Evolutionary conservation across 2,888 invertebrate species (phyloP), one percentile per base, ranked within the genome.

Genomic region (Strigamia maritima): DNA sequence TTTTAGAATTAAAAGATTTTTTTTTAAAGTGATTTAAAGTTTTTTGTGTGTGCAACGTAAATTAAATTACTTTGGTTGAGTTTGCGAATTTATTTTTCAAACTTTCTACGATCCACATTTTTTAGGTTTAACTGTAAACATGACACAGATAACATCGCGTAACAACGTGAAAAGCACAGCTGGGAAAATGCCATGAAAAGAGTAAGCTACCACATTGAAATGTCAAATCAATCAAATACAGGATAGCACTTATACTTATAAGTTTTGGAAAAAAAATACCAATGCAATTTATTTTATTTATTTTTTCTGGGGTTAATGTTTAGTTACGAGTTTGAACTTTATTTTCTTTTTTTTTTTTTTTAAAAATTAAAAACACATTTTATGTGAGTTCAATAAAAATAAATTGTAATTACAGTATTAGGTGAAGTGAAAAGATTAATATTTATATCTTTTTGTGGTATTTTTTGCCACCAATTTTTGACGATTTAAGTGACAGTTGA

Each of bases 111-210:
- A 38, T 6, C 14, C 44, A 44, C 19, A 19, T 54, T 54, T 54
- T 6, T 3, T 1, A 54, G 54, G 54, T 35, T 35, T 35, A 35
- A 35, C 35, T 54, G 54, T 54, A 70, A 70, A 70, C 28, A 70
- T 70, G 70, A 70, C 70, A 65, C 14, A 26, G 28, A 70, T 70
- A 70, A 28, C 19, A 54, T 54, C 54, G 54, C 54, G 70, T 70
- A 70, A 70, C 70, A 26, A 28, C 16, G 70, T 70, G 70, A 70
- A 70, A 12, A 70, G 70, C 70, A 70, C 70, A 70, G 70, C 26
- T 70, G 70, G 70, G 70, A 70, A 70, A 70, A 28, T 28, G 70
- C 70, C 70, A 26, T 70, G 70, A 28, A 14, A 70, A 70, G 70
- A 28, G 70, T 28, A 28, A 70, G 26, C 60, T 70, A 16, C 70